Base-by-base conservation (phyloP, 2,888 invertebrate genomes). In the Caenorhabditis afra region DNA sequence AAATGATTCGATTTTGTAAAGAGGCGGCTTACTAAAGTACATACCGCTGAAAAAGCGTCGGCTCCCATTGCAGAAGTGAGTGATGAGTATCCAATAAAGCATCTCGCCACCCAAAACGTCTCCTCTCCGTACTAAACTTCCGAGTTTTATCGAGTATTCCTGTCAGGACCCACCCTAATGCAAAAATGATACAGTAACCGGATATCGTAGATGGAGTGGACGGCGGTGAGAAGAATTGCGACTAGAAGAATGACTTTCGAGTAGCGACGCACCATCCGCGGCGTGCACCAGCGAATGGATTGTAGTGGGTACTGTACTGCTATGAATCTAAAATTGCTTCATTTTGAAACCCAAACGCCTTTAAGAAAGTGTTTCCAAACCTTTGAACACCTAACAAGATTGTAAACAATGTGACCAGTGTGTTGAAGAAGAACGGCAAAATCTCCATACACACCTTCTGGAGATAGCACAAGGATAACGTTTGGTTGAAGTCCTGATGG, bases 361-460 rank as follows among this genome's bases (percentile, higher is more conserved):
- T 65, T 22, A 18, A 41, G 44, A 20, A 2, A 41, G 20, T 3
- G 29, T 5, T 7, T 29, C 4, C 29, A 29, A 39, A 85, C 85
- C 85, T 73, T 62, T 85, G 85, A 47, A 81, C 64, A 18, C 85
- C 85, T 37, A 86, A 61, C 20, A 86, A 66, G 14, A 86, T 78
- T 3, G 86, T 86, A 66, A 85, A 85, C 10, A 86, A 64, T 2
- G 85, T 85, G 61, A 84, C 84, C 5, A 86, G 71, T 4, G 81
- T 84, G 59, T 86, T 86, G 83, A 86, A 86, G 74, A 86, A 85
- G 62, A 86, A 85, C 8, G 86, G 86, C 18, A 86, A 41, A 20
- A 82, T 81, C 67, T 86, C 84, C 86, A 86, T 86, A 53, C 81
- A 85, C 10, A 86, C 70, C 68, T 86, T 86, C 39, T 85, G 82